Evolutionary conservation across 2,113 vertebrate species (phyloP).

Genomic region (Platycercus adscitus): DNA sequence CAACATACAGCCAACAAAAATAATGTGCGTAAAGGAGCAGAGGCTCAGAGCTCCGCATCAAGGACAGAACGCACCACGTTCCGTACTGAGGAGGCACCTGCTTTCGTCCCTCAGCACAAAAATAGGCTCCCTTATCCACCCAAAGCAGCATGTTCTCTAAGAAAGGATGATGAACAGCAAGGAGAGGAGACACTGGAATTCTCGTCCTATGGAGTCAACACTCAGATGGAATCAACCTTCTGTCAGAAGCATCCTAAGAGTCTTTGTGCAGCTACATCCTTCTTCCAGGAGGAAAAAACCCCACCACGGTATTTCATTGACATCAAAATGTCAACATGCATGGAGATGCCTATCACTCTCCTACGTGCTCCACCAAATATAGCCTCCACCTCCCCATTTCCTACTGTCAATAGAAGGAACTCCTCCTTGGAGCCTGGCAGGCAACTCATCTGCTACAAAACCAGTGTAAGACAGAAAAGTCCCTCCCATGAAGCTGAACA

Average conservation of each 20-base stretch:
- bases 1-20: background rate
- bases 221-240: background rate
- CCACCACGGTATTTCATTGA: fast-evolving
- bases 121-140: fast-evolving
- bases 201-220: fast-evolving
- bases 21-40: fast-evolving
- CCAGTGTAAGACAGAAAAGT: background rate
- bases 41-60: background rate
- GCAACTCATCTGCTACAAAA: background rate
- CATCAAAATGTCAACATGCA: background rate
- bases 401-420: background rate
- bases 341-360: background rate
- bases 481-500: fast-evolving
- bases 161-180: background rate
- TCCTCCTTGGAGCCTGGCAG: background rate
- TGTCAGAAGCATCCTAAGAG: fast-evolving
- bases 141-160: fast-evolving
- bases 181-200: background rate
- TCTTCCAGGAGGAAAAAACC: background rate
- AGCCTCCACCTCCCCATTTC: background rate
- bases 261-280: background rate
- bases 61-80: background rate
- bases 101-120: background rate
- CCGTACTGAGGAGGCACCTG: background rate
- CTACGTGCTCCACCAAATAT: background rate